Evolutionary conservation across 2,113 vertebrate species (phyloP), one percentile per base, ranked within the genome.

Genomic region (Brienomyrus longianalis): DNA sequence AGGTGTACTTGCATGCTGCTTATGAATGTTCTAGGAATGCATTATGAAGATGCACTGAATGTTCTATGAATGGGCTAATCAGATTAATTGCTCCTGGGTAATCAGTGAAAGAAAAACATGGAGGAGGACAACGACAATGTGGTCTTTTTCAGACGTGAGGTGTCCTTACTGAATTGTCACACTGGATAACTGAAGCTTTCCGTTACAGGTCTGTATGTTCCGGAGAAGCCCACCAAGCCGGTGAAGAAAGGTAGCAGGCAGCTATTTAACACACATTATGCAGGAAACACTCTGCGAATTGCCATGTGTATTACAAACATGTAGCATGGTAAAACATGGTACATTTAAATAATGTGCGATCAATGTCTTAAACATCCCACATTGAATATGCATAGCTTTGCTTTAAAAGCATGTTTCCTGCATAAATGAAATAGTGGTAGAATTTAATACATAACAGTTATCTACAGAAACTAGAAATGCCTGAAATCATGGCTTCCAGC

Each of bases 241-340:
- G 3, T 90, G 88, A 88, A 91, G 90, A 11, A 92, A 91, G 94
- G 94, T 95, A 84, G 88, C 31, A 43, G 9, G 43, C 31, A 43
- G 13, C 17, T 3, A 80, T 43, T 39, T 43, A 7, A 43, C 35
- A 0, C 35, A 80, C 35, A 19, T 80, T 39, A 80, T 31, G n/a
- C 27, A 74, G 66, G 10, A 74, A 74, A 74, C 10, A 74, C 66
- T 74, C 66, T 35, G 66, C n/a, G 11, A 74, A n/a, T n/a, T 62
- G 2, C 21, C 23, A n/a, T 62, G 56, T 62, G 21, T n/a, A 19
- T 80, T 80, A 39, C 70, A 39, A 17, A 39, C 4, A 74, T 77
- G 70, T 39, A 5, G 35, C 31, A 17, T 7, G 74, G 35, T 43
- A 35, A 80, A 80, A 17, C 70, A 35, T 39, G 70, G 70, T 77